These are phyloP conservation scores for Ptilonorhynchus violaceus DNA, from an alignment of 2,113 vertebrate species.

Conservation along the genomic window DNA sequence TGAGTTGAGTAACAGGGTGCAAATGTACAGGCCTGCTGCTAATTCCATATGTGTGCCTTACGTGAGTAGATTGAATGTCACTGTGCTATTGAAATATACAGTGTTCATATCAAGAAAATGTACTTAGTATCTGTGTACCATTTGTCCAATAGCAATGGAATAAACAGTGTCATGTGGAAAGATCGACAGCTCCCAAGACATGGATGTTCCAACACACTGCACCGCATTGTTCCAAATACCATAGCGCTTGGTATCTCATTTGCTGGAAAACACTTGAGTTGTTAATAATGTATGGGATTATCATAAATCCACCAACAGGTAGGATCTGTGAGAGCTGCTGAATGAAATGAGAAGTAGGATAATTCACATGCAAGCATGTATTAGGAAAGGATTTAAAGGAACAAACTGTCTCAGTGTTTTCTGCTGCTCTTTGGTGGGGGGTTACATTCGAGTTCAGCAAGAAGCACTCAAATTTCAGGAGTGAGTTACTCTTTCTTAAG, in stretches of 20 bases:
- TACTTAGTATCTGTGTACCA: background rate
- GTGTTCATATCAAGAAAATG: background rate
- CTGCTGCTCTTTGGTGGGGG: background rate
- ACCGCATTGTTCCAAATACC: background rate
- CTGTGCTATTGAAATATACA: background rate
- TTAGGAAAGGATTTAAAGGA: slow-evolving; percentile 24
- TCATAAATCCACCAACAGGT: slow-evolving; percentile 39
- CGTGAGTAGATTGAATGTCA: background rate
- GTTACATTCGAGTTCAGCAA: background rate
- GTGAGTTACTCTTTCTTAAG: background rate
- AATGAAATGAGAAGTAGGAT: slow-evolving; percentile 17
- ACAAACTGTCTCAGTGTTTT: background rate
- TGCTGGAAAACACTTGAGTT: background rate
- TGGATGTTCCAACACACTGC: background rate
- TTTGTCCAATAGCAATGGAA: background rate
- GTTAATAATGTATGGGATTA: slow-evolving; percentile 3
- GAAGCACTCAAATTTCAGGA: background rate
- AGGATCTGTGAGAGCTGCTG: background rate
- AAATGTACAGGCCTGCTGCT: background rate
- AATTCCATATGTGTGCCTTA: background rate
- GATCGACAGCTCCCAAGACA: background rate
- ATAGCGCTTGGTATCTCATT: background rate
- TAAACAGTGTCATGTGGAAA: background rate
- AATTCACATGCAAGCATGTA: slow-evolving; percentile 4
- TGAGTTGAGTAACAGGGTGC: background rate